Conservation (phyloP, 2,113 vertebrate species). For the Trogon melanurus region DNA sequence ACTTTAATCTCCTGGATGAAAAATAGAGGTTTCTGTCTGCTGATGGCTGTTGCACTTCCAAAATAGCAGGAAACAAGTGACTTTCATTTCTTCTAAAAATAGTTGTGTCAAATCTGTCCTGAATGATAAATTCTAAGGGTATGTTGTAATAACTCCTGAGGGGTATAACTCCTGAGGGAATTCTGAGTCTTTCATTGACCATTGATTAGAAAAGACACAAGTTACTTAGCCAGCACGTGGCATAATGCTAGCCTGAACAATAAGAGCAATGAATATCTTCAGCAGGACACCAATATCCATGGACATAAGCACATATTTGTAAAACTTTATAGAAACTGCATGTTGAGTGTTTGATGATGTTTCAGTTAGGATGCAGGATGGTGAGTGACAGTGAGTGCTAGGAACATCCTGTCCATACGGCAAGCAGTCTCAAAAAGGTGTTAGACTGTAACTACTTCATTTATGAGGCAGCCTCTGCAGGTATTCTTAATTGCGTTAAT, state of each 20-base stretch:
- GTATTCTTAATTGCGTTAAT: not conserved
- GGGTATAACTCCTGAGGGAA: not conserved
- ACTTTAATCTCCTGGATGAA: slow-evolving; percentile 35
- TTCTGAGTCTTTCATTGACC: not conserved
- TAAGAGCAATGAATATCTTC: not conserved
- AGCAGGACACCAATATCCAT: not conserved
- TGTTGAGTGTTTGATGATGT: not conserved
- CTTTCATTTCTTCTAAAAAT: slow-evolving; percentile 1
- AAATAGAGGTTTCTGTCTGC: not conserved
- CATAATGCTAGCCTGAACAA: not conserved
- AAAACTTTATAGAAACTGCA: not conserved
- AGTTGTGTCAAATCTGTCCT: not conserved
- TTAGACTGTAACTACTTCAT: not conserved
- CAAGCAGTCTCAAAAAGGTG: not conserved
- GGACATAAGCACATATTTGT: not conserved
- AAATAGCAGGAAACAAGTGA: not conserved
- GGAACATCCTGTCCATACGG: not conserved
- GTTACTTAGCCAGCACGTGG: not conserved
- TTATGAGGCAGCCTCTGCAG: not conserved
- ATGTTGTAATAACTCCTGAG: too few species aligned
- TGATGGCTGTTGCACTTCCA: not conserved
- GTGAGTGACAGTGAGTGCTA: not conserved
- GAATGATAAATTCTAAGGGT: not conserved
- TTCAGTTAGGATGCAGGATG: not conserved
- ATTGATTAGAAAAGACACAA: not conserved